Evolutionary conservation across 2,888 invertebrate genomes (phyloP), one percentile per base, ranked within the genome.

Genomic region (Nematopogon swammerdamellus): DNA sequence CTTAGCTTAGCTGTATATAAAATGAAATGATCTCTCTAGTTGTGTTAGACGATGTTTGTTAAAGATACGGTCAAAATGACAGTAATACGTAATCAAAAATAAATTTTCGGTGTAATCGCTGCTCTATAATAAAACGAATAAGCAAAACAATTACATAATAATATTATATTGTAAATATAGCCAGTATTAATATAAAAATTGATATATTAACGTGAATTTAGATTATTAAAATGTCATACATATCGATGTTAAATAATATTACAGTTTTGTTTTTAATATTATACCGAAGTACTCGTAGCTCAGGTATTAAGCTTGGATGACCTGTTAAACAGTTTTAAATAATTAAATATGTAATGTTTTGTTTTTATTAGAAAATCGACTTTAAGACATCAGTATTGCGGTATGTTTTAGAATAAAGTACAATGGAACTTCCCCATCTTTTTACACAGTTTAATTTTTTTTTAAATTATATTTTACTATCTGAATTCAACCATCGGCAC

Each of bases 141-240:
- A 25, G 4, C 10, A 25, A 25, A 25, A 25, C 4, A 6, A 25
- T 25, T 25, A 10, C 5, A 25, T 25, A 10, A 6, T 4, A 14
- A 36, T 36, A 3, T 36, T 14, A 36, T 14, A 14, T 36, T 36
- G 36, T 36, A 36, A 36, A 14, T 36, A 14, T 14, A 36, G n/a
- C 11, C 3, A 36, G 3, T 14, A 14, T 36, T 36, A 36, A 36
- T 14, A 36, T 8, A 36, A 14, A 8, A 36, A 36, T 36, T 14
- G n/a, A n/a, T n/a, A n/a, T n/a, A n/a, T 14, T 36, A 36, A 3
- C 36, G 14, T 36, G 63, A 66, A 64, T 71, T n/a, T n/a, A n/a
- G n/a, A n/a, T n/a, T n/a, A n/a, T n/a, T 73, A 72, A 68, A 72
- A 66, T 63, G 63, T 63, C 72, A 79, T 76, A 79, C 79, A 79